phyloP scores from a whole-genome alignment of 2,113 vertebrate genomes.

The Naja naja region DNA sequence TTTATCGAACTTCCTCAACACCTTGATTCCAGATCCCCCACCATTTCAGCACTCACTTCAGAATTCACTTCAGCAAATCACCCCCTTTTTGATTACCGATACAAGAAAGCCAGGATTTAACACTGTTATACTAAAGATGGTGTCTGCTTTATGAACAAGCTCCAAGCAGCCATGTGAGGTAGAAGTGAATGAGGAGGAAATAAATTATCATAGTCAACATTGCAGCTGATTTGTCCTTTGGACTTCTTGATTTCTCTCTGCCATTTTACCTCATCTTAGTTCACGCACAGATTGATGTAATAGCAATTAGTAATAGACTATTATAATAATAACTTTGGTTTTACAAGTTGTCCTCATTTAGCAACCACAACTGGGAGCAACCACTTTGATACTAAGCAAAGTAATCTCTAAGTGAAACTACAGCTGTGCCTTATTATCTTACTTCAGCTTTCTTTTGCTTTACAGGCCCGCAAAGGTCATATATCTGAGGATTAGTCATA shows the following conservation, averaged over 20 bases:
- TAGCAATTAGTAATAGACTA: background rate
- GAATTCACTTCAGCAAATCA: background rate
- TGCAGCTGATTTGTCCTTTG: background rate
- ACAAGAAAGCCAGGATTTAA: background rate
- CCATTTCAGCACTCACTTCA: background rate
- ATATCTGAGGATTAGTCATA: background rate
- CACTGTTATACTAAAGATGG: background rate
- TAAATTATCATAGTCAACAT: background rate
- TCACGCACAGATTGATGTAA: background rate
- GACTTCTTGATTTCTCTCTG: background rate
- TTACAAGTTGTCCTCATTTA: background rate
- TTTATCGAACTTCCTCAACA: background rate
- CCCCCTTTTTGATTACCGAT: background rate
- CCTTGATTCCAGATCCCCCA: background rate
- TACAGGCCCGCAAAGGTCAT: background rate
- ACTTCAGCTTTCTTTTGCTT: background rate
- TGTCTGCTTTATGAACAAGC: background rate
- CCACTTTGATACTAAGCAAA: background rate
- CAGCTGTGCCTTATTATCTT: background rate
- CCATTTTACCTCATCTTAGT: background rate
- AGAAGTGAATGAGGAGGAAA: background rate
- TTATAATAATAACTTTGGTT: background rate
- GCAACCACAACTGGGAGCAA: background rate
- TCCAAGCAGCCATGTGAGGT: background rate
- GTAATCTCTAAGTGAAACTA: background rate